Evolutionary conservation across 30 jellyfish, hydroid and myxozoan genomes (phyloP).

Genomic region (Hydra vulgaris): DNA sequence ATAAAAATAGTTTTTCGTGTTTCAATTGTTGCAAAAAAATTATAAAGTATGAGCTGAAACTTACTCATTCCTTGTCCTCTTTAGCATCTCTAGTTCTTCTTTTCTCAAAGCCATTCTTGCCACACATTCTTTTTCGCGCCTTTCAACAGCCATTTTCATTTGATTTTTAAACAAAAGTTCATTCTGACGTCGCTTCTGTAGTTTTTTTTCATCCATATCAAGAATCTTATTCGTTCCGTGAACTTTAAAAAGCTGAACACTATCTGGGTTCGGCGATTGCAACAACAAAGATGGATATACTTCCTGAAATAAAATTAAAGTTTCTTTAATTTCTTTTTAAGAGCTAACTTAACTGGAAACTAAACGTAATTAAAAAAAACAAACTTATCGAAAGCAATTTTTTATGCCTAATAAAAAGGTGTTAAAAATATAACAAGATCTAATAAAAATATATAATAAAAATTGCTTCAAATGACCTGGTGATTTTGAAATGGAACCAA

Average conservation of each 20-base stretch:
- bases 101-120: constrained; percentile 36
- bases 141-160: constrained; percentile 59
- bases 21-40: background rate
- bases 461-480: no score
- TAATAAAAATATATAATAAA: no score
- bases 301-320: no score
- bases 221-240: constrained; percentile 46
- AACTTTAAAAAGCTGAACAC: constrained; percentile 63
- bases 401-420: no score
- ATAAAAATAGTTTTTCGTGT: background rate
- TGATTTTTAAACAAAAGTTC: constrained; percentile 62
- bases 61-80: constrained; percentile 64
- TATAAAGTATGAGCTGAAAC: constrained; percentile 7
- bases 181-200: constrained; percentile 46
- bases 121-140: constrained; percentile 39
- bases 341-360: no score
- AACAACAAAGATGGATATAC: no score
- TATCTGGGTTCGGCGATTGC: constrained; percentile 62
- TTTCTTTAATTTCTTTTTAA: no score
- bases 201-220: constrained; percentile 35
- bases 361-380: no score
- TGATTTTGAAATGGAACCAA: background rate
- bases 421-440: no score
- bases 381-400: no score
- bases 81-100: constrained; percentile 70